Percentiles rank a stretch among this genome's conserved stretches.
phyloP scores from a whole-genome alignment of 2,113 vertebrate species.

The Corydoras sp. region DNA sequence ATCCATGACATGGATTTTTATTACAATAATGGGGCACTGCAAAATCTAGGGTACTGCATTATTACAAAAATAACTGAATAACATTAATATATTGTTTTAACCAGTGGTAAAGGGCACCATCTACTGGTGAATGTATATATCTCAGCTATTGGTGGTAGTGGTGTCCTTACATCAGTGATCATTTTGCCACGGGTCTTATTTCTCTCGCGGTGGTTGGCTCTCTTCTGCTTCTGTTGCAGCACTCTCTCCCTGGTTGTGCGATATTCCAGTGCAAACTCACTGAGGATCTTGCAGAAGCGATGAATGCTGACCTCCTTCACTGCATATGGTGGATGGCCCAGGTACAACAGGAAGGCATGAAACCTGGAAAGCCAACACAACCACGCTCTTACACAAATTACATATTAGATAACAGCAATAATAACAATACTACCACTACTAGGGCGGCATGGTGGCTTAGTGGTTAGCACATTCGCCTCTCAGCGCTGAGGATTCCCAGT shows the following conservation, averaged over 20 bases:
- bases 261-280: slow-evolving; percentile 95
- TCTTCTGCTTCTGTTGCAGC: slow-evolving; percentile 93
- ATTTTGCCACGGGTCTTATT: slow-evolving; percentile 98
- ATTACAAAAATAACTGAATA: too few relatives aligned
- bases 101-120: neutral
- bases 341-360: slow-evolving; percentile 91
- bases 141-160: neutral
- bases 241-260: slow-evolving; percentile 92
- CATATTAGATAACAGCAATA: neutral
- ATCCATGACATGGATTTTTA: too few relatives aligned
- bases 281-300: slow-evolving; percentile 92
- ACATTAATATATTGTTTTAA: neutral
- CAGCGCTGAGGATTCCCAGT: too few relatives aligned
- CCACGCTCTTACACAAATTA: neutral
- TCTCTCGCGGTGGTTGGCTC: slow-evolving; percentile 94
- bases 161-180: slow-evolving; percentile 92
- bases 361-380: slow-evolving; percentile 69
- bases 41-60: too few relatives aligned
- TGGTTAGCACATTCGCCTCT: too few relatives aligned
- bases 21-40: too few relatives aligned
- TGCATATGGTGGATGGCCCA: slow-evolving; percentile 85
- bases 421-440: neutral
- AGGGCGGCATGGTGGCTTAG: too few relatives aligned
- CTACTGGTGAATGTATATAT: neutral
- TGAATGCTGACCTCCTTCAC: slow-evolving; percentile 91